These are phyloP conservation scores for Catagonus wagneri DNA, from an alignment of 2,113 vertebrate species.

Conservation along the genomic window DNA sequence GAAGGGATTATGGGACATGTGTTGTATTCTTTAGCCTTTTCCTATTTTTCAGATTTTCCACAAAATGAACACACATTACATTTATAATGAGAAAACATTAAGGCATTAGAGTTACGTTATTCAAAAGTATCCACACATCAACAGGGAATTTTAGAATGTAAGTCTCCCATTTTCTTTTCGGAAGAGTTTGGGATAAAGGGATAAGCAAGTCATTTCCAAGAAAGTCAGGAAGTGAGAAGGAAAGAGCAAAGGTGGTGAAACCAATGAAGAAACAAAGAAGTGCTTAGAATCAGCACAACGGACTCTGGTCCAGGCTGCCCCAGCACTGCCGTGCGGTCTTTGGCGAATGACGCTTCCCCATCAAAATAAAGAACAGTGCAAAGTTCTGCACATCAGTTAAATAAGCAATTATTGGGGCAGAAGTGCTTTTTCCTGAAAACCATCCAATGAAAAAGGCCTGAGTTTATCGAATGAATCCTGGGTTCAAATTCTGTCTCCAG, in stretches of 20 bases:
- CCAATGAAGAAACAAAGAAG: not conserved
- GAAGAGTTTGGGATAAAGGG: not conserved
- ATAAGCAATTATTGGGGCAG: not conserved
- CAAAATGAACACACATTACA: not conserved
- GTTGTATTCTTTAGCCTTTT: not conserved
- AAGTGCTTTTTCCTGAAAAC: not conserved
- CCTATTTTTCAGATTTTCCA: not conserved
- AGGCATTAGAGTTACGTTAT: not conserved
- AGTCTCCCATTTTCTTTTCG: too few species aligned
- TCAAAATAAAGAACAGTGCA: fast-evolving
- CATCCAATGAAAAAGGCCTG: not conserved
- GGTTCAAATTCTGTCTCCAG: not conserved
- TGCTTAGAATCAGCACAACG: too few species aligned
- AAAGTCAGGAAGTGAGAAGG: not conserved
- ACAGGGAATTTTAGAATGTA: not conserved
- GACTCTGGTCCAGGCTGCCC: fast-evolving
- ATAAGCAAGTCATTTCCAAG: not conserved
- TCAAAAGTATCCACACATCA: not conserved
- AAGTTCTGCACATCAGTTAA: too few species aligned
- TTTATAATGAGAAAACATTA: not conserved
- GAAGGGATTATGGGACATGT: not conserved
- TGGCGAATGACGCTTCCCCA: fast-evolving
- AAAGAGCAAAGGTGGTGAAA: not conserved
- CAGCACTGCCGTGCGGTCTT: fast-evolving
- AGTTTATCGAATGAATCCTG: not conserved